Base-by-base conservation (phyloP, 2,888 invertebrate species). In the Anorthoa munda region DNA sequence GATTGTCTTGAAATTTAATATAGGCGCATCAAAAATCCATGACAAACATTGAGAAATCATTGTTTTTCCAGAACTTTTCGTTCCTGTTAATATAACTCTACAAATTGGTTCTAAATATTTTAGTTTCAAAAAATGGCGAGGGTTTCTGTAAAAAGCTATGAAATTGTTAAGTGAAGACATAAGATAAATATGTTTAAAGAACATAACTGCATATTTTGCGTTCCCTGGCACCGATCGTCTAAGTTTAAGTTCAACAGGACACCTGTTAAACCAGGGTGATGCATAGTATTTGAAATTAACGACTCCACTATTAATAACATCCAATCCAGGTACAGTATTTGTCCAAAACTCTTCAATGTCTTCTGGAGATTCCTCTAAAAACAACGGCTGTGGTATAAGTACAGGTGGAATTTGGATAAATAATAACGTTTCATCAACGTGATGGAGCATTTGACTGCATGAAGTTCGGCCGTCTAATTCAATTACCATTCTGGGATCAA, bases 111-210 rank as follows among this genome's bases (percentile, higher is more conserved):
- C 96, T 21, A 97, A 97, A 92, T 95, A 96, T 55, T 97, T 93
- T 11, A 97, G 90, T 75, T 97, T 90, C 18, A 98, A 91, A 91
- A 95, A 98, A 2, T 97, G 96, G 23, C 97, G 93, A 12, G 98
- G 98, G 91, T 98, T 97, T 87, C 94, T 94, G 79, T 95, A 94
- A 90, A 98, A 98, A 60, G 92, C 89, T 63, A 96, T 88, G 88
- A 96, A 94, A 50, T 96, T 94, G 50, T 96, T 92, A 64, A 95
- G 88, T 39, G 97, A 96, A 26, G 97, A 95, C 63, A 97, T 89
- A 64, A 97, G 94, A 88, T 96, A 97, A 5, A 98, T 94, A 87
- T 97, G 97, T 89, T 97, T 97, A 89, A 97, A 95, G 85, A 97
- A 97, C 51, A 95, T 93, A 1, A 97, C 97, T 0, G 97, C 96